phyloP scores from a whole-genome alignment of 2,888 invertebrate species.

The Eumacrocentrus americanus region DNA sequence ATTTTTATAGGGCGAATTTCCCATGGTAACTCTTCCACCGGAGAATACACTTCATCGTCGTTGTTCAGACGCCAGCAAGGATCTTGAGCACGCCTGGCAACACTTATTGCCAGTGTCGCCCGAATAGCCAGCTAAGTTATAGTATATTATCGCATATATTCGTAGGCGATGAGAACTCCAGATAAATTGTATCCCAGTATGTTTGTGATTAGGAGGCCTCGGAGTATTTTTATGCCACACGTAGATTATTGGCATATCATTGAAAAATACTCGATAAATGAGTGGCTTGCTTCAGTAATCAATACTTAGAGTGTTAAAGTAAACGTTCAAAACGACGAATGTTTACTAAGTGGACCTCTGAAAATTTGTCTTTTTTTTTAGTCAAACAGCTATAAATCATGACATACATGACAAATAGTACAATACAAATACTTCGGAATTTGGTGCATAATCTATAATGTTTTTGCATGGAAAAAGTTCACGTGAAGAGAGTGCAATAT shows the following conservation, averaged over 20 bases:
- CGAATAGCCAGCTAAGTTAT: conserved; percentile 42
- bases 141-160: not conserved
- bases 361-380: not conserved
- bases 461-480: conserved; percentile 19
- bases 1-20: conserved; percentile 53
- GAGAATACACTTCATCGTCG: conserved; percentile 57
- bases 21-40: conserved; percentile 53
- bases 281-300: not conserved
- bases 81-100: conserved; percentile 57
- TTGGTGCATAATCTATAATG: conserved; percentile 16
- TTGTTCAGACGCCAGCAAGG: conserved; percentile 55
- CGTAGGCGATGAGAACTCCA: not conserved
- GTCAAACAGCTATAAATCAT: not conserved
- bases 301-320: not conserved
- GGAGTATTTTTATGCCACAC: conserved; percentile 9
- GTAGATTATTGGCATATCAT: not conserved
- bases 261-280: not conserved
- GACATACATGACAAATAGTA: not conserved
- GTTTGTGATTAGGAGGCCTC: not conserved
- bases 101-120: conserved; percentile 52
- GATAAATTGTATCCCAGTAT: not conserved
- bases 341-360: too few relatives aligned
- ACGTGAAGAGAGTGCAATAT: conserved; percentile 33
- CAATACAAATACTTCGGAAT: conserved; percentile 18
- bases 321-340: too few relatives aligned